Conservation (phyloP, 2,797 vertebrate genomes). For the Orientallactaga sibirica region DNA sequence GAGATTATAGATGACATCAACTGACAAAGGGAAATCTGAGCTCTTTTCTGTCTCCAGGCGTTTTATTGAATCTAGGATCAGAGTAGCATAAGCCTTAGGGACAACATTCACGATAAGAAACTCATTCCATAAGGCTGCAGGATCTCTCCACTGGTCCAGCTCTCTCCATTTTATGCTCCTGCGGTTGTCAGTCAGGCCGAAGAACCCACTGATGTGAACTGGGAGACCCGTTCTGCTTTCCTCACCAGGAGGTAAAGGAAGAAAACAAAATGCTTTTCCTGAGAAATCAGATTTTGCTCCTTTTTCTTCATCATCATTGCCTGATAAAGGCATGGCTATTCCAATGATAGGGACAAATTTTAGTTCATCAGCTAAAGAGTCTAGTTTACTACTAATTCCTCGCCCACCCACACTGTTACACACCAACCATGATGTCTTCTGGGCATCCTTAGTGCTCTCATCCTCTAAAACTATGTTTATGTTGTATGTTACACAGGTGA, state of each 20-base stretch:
- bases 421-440: constrained; percentile 95
- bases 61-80: constrained; percentile 94
- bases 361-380: constrained; percentile 96
- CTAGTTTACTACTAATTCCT: constrained; percentile 94
- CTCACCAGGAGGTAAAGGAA: constrained; percentile 96
- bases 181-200: constrained; percentile 98
- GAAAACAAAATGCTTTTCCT: constrained; percentile 98
- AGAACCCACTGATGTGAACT: constrained; percentile 98
- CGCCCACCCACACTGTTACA: constrained; percentile 97
- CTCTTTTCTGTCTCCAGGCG: constrained; percentile 93
- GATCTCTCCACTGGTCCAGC: constrained; percentile 98
- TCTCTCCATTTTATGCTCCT: constrained; percentile 99
- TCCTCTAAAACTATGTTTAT: constrained; percentile 94
- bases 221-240: constrained; percentile 98
- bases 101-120: constrained; percentile 94
- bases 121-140: constrained; percentile 98
- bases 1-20: constrained; percentile 91
- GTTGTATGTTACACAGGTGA: constrained; percentile 96
- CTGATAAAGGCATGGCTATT: constrained; percentile 93
- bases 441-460: constrained; percentile 92
- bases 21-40: constrained; percentile 92
- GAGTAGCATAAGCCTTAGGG: constrained; percentile 94
- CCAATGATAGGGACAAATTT: constrained; percentile 97
- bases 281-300: constrained; percentile 93
- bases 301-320: constrained; percentile 87